Conservation (phyloP, 2,797 vertebrate genomes). For the Esox lucius region DNA sequence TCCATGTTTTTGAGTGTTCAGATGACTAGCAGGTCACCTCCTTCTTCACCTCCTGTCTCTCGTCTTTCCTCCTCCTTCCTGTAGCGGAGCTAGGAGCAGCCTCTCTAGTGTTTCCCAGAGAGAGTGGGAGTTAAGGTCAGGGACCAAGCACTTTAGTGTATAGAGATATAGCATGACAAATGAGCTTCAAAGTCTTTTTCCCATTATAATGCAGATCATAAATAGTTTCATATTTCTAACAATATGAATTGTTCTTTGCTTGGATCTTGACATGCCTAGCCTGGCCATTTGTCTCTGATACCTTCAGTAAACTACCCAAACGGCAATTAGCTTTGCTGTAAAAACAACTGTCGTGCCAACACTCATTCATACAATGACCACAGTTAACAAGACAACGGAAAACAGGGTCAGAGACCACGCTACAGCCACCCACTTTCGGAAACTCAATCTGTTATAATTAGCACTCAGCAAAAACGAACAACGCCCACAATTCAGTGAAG, state of each 20-base stretch:
- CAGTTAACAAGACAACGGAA: too few species aligned
- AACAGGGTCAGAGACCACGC: too few species aligned
- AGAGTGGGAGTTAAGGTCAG: conserved; percentile 42
- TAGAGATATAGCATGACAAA: conserved; percentile 1
- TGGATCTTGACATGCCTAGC: background rate
- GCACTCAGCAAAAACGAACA: too few species aligned
- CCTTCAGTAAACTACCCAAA: background rate
- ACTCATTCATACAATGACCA: too few species aligned
- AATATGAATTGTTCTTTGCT: background rate
- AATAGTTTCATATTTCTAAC: background rate
- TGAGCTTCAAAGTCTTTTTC: background rate
- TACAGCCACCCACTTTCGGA: too few species aligned
- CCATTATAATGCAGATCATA: background rate
- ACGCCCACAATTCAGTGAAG: too few species aligned
- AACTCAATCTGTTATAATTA: too few species aligned
- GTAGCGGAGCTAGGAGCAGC: conserved; percentile 30
- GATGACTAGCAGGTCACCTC: background rate
- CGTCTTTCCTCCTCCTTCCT: conserved; percentile 42
- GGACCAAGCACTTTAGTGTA: conserved; percentile 19
- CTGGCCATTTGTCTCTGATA: background rate
- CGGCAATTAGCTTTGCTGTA: background rate
- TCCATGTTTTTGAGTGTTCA: background rate
- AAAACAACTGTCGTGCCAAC: background rate
- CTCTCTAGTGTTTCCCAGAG: conserved; percentile 50
- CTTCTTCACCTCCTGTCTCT: conserved; percentile 19